phyloP scores from a whole-genome alignment of 2,888 invertebrate species.

The Mythimna pallens region DNA sequence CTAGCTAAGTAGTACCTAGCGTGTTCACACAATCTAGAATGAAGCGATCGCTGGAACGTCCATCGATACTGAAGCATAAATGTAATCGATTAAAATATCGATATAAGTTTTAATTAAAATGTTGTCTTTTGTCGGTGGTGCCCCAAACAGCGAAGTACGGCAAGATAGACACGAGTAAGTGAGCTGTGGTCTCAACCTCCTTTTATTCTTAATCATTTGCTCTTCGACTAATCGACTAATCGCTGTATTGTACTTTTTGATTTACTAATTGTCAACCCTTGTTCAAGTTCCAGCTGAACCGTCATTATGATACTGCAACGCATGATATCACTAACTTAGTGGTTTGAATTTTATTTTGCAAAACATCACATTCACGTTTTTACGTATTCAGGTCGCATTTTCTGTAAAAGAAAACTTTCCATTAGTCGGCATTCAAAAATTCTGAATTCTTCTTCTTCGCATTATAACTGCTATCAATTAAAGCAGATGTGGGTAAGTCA shows the following conservation, averaged over 20 bases:
- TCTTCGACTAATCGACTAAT: conserved; percentile 89
- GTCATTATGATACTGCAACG: conserved; percentile 77
- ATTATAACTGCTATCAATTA: background rate
- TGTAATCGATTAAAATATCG: conserved; percentile 58
- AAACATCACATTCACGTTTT: conserved; percentile 64
- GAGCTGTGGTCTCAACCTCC: conserved; percentile 90
- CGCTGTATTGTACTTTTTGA: conserved; percentile 82
- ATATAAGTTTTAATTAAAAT: conserved; percentile 83
- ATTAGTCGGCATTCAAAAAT: background rate
- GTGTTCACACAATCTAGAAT: conserved; percentile 56
- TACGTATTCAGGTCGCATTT: conserved; percentile 72
- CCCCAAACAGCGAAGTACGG: conserved; percentile 90
- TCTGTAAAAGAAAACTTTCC: conserved; percentile 46
- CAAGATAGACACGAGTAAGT: conserved; percentile 89
- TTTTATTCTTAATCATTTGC: conserved; percentile 85
- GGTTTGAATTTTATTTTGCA: conserved; percentile 75
- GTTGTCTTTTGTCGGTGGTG: conserved; percentile 91
- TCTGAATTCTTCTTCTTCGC: background rate
- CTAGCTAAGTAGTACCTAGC: conserved; percentile 51
- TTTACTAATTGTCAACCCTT: conserved; percentile 83
- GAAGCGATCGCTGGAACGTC: conserved; percentile 67
- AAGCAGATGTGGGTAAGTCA: background rate
- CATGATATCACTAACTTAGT: conserved; percentile 83
- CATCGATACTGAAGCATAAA: conserved; percentile 44
- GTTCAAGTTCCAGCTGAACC: conserved; percentile 81